Evolutionary conservation across 2,888 invertebrate genomes (phyloP).

Genomic region (Tiliacea aurago): DNA sequence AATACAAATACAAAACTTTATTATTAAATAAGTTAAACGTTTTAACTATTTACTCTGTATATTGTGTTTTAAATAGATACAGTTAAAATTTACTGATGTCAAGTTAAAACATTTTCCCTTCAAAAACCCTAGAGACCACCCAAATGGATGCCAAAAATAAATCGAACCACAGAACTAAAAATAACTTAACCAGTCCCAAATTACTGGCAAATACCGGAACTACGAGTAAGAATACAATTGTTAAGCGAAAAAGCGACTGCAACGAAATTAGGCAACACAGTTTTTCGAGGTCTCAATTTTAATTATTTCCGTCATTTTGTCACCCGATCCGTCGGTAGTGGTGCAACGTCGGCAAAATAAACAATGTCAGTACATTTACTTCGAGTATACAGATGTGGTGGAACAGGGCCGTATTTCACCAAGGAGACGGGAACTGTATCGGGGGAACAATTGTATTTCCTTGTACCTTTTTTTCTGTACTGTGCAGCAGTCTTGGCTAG

Average conservation of each 20-base stretch:
- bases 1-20: background rate
- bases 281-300: conserved; percentile 56
- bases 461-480: conserved; percentile 46
- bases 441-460: conserved; percentile 50
- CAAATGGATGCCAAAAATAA: conserved; percentile 38
- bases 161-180: conserved; percentile 16
- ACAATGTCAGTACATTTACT: conserved; percentile 53
- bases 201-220: conserved; percentile 10
- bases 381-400: conserved; percentile 22
- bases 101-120: conserved; percentile 8
- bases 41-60: background rate
- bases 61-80: conserved; percentile 5
- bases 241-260: conserved; percentile 14
- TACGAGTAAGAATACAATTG: conserved; percentile 17
- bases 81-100: conserved; percentile 2
- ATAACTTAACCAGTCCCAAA: conserved; percentile 16
- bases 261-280: conserved; percentile 29
- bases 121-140: conserved; percentile 44
- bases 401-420: conserved; percentile 45
- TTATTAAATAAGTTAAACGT: background rate
- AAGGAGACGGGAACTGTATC: conserved; percentile 35
- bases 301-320: conserved; percentile 70
- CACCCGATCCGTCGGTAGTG: conserved; percentile 53
- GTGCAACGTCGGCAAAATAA: conserved; percentile 60
- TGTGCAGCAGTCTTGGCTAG: conserved; percentile 33